Percentiles rank a stretch among this genome's conserved stretches.
phyloP scores from a whole-genome alignment of 2,797 vertebrate species.

The Hippopotamyrus pictus region DNA sequence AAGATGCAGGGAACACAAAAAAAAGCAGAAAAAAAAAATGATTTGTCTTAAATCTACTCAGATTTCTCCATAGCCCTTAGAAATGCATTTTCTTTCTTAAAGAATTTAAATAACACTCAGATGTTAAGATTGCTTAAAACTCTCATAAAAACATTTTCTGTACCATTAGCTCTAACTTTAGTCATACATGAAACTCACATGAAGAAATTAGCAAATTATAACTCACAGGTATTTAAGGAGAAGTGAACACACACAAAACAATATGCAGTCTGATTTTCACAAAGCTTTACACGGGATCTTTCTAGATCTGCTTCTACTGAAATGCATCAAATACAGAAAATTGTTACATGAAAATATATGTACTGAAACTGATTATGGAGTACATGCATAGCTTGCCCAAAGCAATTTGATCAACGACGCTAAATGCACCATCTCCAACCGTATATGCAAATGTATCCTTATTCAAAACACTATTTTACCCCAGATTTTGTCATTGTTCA shows the following conservation, averaged over 20 bases:
- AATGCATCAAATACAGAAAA: constrained; percentile 88
- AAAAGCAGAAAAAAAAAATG: neutral
- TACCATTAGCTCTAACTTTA: constrained; percentile 20
- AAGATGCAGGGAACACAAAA: neutral
- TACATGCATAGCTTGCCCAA: neutral
- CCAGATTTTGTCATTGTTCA: neutral
- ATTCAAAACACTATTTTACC: neutral
- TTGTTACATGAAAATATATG: constrained; percentile 79
- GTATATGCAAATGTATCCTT: neutral
- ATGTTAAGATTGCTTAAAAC: neutral
- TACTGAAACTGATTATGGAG: neutral
- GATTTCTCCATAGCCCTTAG: neutral
- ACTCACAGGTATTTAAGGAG: constrained; percentile 57
- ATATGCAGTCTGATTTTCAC: constrained; percentile 78
- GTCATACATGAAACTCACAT: neutral
- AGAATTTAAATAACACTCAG: constrained; percentile 9
- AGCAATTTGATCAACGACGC: neutral
- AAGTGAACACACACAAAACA: constrained; percentile 70
- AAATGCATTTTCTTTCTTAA: neutral
- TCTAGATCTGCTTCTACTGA: constrained; percentile 79
- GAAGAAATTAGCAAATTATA: neutral
- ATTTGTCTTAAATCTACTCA: neutral
- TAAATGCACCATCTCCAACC: neutral
- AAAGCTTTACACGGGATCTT: constrained; percentile 74
- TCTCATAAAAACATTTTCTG: constrained; percentile 14